Conservation (phyloP, 2,113 vertebrate species). For the Monarcha castaneiventris region DNA sequence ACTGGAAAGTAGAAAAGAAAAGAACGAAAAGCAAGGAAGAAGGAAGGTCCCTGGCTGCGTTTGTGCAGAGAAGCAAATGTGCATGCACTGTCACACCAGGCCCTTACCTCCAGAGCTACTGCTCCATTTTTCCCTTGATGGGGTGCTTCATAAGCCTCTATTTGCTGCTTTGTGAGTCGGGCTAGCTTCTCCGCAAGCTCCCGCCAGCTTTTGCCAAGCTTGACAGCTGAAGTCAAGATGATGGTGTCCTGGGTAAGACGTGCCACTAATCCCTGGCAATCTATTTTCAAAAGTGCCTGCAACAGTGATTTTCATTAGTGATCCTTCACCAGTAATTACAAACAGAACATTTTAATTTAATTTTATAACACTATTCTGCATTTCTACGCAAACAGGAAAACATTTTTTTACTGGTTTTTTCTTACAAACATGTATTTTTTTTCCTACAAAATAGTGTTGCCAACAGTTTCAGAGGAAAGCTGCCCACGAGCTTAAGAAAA, state of each 20-base stretch:
- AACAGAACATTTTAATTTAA: background rate
- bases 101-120: conserved; percentile 79
- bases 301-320: conserved; percentile 19
- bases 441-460: background rate
- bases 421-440: background rate
- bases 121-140: conserved; percentile 81
- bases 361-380: background rate
- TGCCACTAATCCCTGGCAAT: conserved; percentile 83
- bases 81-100: background rate
- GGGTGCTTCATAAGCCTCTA: conserved; percentile 87
- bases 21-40: background rate
- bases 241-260: conserved; percentile 87
- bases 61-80: background rate
- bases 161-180: conserved; percentile 86
- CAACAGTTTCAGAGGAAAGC: background rate
- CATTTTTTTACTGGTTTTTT: background rate
- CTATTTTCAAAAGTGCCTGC: conserved; percentile 92
- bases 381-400: background rate
- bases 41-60: background rate
- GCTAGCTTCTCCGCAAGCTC: conserved; percentile 87
- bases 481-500: background rate
- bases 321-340: background rate
- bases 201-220: conserved; percentile 88
- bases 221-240: conserved; percentile 91
- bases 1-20: background rate